Conservation (phyloP, 1,140 invertebrate species). For the Nebria ingens region DNA sequence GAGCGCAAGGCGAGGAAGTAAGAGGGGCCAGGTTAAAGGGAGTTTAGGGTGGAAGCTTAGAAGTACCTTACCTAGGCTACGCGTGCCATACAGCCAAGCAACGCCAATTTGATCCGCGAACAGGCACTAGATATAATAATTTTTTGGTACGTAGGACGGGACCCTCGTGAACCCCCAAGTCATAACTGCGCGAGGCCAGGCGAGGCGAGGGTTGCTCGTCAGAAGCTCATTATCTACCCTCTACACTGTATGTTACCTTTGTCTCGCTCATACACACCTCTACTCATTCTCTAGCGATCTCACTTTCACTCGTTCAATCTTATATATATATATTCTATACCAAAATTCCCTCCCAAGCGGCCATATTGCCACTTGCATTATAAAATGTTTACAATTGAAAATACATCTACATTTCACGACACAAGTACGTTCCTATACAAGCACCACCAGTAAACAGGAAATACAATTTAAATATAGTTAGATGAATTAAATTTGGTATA, state of each 20-base stretch:
- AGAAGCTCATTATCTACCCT: slow-evolving; percentile 11
- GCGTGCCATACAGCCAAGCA: background rate
- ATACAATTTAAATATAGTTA: too few relatives aligned
- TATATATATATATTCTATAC: too few relatives aligned
- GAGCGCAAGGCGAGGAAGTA: too few relatives aligned
- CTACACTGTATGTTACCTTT: background rate
- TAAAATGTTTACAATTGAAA: background rate
- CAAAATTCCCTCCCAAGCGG: background rate
- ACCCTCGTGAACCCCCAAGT: background rate
- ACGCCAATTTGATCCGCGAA: slow-evolving; percentile 3
- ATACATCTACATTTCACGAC: background rate
- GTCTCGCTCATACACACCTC: background rate
- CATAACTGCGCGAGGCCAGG: background rate
- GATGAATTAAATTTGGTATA: too few relatives aligned
- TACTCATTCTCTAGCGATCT: too few relatives aligned
- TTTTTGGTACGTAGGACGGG: background rate
- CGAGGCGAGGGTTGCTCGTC: background rate
- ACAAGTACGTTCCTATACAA: too few relatives aligned
- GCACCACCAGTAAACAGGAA: too few relatives aligned
- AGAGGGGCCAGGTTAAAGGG: too few relatives aligned
- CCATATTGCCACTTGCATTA: slow-evolving; percentile 3
- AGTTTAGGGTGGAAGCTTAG: background rate
- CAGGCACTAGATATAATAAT: slow-evolving; percentile 1
- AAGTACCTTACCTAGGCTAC: too few relatives aligned
- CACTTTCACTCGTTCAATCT: background rate